phyloP scores from a whole-genome alignment of 2,888 invertebrate genomes.

The Laothoe populi region DNA sequence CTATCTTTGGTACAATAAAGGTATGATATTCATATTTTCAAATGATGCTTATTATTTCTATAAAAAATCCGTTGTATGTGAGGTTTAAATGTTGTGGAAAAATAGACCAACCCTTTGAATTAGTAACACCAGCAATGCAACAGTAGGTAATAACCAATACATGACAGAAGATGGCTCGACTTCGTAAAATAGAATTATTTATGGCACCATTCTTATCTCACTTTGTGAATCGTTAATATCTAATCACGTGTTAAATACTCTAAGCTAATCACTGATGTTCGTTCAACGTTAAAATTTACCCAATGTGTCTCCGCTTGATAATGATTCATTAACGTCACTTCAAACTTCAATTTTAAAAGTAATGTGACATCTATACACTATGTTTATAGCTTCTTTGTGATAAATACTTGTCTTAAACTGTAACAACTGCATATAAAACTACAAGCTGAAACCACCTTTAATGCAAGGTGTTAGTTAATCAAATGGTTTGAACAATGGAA shows the following conservation, averaged over 20 bases:
- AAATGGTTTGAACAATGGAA: not conserved
- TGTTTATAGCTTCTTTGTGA: not conserved
- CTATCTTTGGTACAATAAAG: no score
- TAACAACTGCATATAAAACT: not conserved
- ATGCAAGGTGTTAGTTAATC: not conserved
- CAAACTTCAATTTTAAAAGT: slow-evolving; percentile 1
- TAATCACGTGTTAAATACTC: no score
- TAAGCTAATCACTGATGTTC: slow-evolving; percentile 18
- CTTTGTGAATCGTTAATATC: slow-evolving; percentile 18
- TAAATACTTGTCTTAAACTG: not conserved
- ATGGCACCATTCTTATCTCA: not conserved
- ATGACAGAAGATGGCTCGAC: no score
- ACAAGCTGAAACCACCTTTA: slow-evolving; percentile 3
- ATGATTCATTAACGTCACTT: slow-evolving; percentile 5
- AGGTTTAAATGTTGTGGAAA: no score
- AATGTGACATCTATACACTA: not conserved
- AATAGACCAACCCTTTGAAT: no score
- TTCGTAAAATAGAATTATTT: no score
- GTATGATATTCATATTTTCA: no score
- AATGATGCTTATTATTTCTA: no score
- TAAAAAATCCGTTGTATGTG: no score
- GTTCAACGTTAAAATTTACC: not conserved
- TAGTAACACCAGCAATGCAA: no score
- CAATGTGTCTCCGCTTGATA: not conserved
- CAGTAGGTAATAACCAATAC: no score